Percentiles rank a stretch among this genome's conserved stretches.
These are phyloP conservation scores for Sternarchorhynchus goeldii DNA, from an alignment of 2,797 vertebrate genomes.

Conservation along the genomic window DNA sequence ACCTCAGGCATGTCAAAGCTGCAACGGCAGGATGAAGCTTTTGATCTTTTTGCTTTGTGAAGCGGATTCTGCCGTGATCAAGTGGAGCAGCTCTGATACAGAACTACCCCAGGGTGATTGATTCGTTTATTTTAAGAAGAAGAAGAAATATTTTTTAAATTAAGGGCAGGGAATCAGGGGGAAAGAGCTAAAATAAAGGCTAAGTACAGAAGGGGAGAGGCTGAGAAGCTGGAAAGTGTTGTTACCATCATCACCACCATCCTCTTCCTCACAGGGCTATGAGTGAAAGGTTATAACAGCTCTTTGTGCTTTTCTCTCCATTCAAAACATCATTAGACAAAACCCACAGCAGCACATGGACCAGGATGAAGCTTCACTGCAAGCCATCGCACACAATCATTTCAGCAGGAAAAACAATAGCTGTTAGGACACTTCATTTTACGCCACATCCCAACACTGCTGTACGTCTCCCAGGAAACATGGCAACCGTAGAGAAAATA, in stretches of 20 bases:
- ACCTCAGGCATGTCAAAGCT: not conserved
- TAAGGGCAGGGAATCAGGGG: no score
- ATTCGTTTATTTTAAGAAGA: not conserved
- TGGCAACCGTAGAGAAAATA: not conserved
- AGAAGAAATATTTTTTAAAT: no score
- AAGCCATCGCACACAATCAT: not conserved
- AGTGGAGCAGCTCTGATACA: not conserved
- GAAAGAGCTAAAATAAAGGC: no score
- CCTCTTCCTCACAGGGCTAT: no score
- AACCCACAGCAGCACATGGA: not conserved
- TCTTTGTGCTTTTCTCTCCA: not conserved
- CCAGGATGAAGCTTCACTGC: slow-evolving; percentile 15
- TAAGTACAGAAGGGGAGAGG: no score
- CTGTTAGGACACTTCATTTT: not conserved
- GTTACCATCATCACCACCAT: no score
- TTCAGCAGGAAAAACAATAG: slow-evolving; percentile 14
- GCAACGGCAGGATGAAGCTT: not conserved
- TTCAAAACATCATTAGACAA: not conserved
- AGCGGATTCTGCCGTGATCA: not conserved
- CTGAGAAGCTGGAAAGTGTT: no score
- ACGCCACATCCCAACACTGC: not conserved
- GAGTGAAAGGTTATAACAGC: not conserved
- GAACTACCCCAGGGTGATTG: not conserved
- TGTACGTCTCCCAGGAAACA: not conserved
- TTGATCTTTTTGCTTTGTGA: not conserved